These are phyloP conservation scores for Drosophila micromelanica DNA, from an alignment of 1,140 invertebrate genomes.

Conservation along the genomic window DNA sequence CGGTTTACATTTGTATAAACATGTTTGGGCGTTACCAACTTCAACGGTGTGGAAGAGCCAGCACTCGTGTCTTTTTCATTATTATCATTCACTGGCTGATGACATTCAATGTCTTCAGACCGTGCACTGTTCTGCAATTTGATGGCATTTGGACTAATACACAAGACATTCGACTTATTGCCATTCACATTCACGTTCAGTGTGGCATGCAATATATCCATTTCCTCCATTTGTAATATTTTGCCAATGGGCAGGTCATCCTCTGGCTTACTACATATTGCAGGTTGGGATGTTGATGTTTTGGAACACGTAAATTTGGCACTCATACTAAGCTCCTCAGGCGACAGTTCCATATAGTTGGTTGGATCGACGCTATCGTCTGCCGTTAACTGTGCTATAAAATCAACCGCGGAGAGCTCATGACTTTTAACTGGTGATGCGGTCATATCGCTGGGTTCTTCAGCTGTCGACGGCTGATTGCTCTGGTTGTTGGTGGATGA, in stretches of 20 bases:
- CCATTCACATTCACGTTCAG: conserved; percentile 57
- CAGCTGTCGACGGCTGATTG: neutral
- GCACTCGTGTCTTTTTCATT: neutral
- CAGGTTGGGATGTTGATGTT: neutral
- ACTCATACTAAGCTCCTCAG: conserved; percentile 69
- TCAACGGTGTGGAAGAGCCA: neutral
- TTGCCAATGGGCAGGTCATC: conserved; percentile 64
- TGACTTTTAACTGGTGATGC: neutral
- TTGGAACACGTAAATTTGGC: conserved; percentile 43
- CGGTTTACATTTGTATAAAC: neutral
- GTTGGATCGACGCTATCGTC: conserved; percentile 33
- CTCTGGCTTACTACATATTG: neutral
- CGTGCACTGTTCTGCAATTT: conserved; percentile 23
- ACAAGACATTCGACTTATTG: conserved; percentile 54
- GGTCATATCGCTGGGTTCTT: neutral
- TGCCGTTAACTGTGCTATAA: conserved; percentile 63
- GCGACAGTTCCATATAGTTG: conserved; percentile 60
- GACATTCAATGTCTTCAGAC: neutral
- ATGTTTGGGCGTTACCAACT: neutral
- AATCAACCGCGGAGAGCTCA: conserved; percentile 69
- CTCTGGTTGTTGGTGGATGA: neutral
- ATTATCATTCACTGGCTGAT: neutral
- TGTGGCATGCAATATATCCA: conserved; percentile 67
- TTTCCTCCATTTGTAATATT: conserved; percentile 60
- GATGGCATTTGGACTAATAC: conserved; percentile 67